Percentiles rank a stretch among this genome's conserved stretches.
phyloP scores from a whole-genome alignment of 2,797 vertebrate genomes.

The Buceros bicornis region DNA sequence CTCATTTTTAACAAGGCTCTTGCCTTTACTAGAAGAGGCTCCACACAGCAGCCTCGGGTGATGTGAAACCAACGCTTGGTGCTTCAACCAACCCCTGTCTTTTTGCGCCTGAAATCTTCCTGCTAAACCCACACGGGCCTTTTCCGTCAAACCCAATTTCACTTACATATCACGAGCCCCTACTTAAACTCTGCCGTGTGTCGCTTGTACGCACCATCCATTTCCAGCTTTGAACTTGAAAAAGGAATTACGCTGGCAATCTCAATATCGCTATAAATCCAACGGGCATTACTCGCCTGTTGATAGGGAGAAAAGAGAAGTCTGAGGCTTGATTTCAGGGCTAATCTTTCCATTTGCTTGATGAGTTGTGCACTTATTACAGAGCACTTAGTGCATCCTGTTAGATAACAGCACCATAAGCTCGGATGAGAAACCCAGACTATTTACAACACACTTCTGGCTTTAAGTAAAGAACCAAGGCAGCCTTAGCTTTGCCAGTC shows the following conservation, averaged over 20 bases:
- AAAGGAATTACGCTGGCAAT: slow-evolving; percentile 92
- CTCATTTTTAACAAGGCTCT: slow-evolving; percentile 88
- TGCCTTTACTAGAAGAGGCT: slow-evolving; percentile 79
- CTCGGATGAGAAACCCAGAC: slow-evolving; percentile 51
- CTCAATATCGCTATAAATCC: slow-evolving; percentile 92
- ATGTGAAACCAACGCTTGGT: slow-evolving; percentile 86
- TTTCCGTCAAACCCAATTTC: slow-evolving; percentile 87
- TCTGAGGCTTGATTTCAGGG: slow-evolving; percentile 87
- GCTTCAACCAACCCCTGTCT: slow-evolving; percentile 77
- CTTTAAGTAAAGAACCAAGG: slow-evolving; percentile 69
- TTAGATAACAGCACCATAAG: slow-evolving; percentile 64
- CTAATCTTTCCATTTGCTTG: slow-evolving; percentile 88
- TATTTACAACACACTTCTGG: slow-evolving; percentile 41
- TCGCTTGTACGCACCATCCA: slow-evolving; percentile 85
- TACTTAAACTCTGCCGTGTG: slow-evolving; percentile 82
- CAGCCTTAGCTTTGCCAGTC: neutral
- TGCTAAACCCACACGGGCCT: slow-evolving; percentile 82
- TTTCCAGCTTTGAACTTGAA: slow-evolving; percentile 88
- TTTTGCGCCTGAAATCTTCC: slow-evolving; percentile 80
- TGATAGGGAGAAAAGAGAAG: slow-evolving; percentile 87
- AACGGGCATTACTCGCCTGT: slow-evolving; percentile 82
- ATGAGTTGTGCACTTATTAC: slow-evolving; percentile 80
- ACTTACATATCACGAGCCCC: slow-evolving; percentile 86
- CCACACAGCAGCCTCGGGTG: slow-evolving; percentile 88
- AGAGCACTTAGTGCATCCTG: slow-evolving; percentile 64